Evolutionary conservation across 2,113 vertebrate genomes (phyloP), one percentile per base, ranked within the genome.

Genomic region (Sturnira hondurensis): DNA sequence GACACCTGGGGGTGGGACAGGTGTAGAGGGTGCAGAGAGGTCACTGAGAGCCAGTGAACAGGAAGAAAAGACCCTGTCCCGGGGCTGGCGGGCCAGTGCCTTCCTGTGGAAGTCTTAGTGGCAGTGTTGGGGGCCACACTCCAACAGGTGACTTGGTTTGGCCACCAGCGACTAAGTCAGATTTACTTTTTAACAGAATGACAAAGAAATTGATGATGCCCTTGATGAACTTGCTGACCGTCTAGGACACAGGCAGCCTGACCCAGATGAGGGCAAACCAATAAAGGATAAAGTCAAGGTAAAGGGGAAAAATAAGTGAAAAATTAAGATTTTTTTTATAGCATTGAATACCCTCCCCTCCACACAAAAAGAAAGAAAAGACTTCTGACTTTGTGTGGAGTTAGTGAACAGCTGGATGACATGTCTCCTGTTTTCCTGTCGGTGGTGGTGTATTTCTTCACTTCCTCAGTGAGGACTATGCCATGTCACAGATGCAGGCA

Each of bases 201-300:
- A 91, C 76, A 98, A 98, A 94, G 98, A 98, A n/a, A 93, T 98
- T 12, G 98, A 98, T 2, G 97, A 98, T 50, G 98, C 98, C 41
- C 81, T 98, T 90, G 98, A 98, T 97, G 94, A 98, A 78, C 97
- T 99, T 7, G 98, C 98, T 9, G 98, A 98, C 81, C 98, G 98
- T 58, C 90, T 99, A 67, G 98, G 98, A 2, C 94, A 98, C 83
- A 98, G 98, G 54, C 94, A 98, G n/a, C 98, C 98, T 7, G 98
- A 98, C 45, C 98, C 98, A 15, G 95, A 98, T 86, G 98, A 99
- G 74, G 97, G 96, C 96, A 99, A 99, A 84, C 98, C 98, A 0
- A 0, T 98, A 82, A 98, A 98, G 77, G 99, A 99, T 97, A 96
- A 98, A 98, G 97, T 99, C 76, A 99, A 98, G 99, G 99, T 99